Conservation (phyloP, 2,113 vertebrate genomes). For the Hippocampus abdominalis region DNA sequence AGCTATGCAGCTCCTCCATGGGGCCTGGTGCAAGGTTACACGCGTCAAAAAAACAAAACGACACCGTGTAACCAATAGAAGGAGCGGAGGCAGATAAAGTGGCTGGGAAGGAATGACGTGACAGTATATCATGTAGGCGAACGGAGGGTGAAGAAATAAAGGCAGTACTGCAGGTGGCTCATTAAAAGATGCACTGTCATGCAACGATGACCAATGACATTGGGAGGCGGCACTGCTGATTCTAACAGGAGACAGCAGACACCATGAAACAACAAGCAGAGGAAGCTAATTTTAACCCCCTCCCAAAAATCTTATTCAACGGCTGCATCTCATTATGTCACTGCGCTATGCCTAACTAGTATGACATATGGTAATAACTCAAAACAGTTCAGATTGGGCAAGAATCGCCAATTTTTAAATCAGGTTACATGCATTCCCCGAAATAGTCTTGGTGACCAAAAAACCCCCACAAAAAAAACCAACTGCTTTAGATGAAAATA, state of each 20-base stretch:
- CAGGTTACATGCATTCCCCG: too few species aligned
- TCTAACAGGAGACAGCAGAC: constrained; percentile 12
- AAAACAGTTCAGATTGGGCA: neutral
- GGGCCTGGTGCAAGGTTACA: constrained; percentile 69
- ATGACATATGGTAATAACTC: neutral
- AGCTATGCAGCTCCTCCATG: constrained; percentile 99
- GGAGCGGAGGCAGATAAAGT: constrained; percentile 19
- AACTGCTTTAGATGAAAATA: neutral
- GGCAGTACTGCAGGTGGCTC: constrained; percentile 13
- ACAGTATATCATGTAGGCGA: constrained; percentile 15
- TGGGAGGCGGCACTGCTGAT: constrained; percentile 33
- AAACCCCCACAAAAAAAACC: too few species aligned
- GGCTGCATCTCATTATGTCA: constrained; percentile 2
- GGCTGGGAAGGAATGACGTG: constrained; percentile 19
- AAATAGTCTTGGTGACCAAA: too few species aligned
- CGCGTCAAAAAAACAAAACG: constrained; percentile 15
- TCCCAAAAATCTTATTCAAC: neutral
- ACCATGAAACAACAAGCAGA: neutral
- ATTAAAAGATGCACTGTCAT: constrained; percentile 29
- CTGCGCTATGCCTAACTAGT: constrained; percentile 8
- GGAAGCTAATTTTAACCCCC: neutral
- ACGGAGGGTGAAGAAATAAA: constrained; percentile 39
- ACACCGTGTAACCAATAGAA: neutral
- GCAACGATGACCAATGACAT: constrained; percentile 2
- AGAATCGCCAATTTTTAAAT: neutral